Percentiles rank a stretch among this genome's conserved stretches.
These are phyloP conservation scores for Erpetoichthys calabaricus DNA, from an alignment of 2,797 vertebrate species.

Conservation along the genomic window DNA sequence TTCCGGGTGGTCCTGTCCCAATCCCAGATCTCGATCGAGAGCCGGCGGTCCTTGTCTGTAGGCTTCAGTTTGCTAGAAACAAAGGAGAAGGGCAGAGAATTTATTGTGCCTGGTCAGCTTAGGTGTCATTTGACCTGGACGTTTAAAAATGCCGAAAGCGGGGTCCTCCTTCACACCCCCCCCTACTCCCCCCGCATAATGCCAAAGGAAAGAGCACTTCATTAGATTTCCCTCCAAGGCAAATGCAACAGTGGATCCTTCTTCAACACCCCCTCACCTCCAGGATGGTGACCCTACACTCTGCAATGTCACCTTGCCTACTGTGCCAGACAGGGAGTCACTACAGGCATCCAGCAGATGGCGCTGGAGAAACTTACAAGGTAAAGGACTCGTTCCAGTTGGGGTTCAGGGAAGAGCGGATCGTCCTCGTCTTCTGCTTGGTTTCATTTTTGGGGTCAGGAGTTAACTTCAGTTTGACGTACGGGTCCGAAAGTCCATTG, in stretches of 20 bases:
- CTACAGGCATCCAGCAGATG: neutral
- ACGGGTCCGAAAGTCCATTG: constrained; percentile 88
- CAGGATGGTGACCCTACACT: no score
- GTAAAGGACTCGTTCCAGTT: constrained; percentile 90
- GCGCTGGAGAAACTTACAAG: constrained; percentile 58
- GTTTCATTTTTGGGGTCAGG: constrained; percentile 94
- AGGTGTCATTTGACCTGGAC: no score
- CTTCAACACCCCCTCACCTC: no score
- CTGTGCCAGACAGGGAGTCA: neutral
- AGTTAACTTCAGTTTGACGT: constrained; percentile 94
- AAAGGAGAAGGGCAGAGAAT: neutral
- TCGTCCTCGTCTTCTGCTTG: constrained; percentile 93
- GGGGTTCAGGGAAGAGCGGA: constrained; percentile 87
- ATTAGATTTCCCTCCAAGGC: neutral
- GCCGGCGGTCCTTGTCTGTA: constrained; percentile 79
- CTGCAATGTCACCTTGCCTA: no score
- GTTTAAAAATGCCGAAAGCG: no score
- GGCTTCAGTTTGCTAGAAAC: constrained; percentile 73
- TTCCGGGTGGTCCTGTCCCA: constrained; percentile 94
- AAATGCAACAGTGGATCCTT: neutral
- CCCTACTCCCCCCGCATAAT: no score
- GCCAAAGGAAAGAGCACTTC: neutral
- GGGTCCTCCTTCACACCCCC: no score
- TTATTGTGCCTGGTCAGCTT: no score
- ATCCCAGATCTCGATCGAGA: constrained; percentile 94